Evolutionary conservation across 2,797 vertebrate genomes (phyloP).

Genomic region (Pseudochirops corinnae): DNA sequence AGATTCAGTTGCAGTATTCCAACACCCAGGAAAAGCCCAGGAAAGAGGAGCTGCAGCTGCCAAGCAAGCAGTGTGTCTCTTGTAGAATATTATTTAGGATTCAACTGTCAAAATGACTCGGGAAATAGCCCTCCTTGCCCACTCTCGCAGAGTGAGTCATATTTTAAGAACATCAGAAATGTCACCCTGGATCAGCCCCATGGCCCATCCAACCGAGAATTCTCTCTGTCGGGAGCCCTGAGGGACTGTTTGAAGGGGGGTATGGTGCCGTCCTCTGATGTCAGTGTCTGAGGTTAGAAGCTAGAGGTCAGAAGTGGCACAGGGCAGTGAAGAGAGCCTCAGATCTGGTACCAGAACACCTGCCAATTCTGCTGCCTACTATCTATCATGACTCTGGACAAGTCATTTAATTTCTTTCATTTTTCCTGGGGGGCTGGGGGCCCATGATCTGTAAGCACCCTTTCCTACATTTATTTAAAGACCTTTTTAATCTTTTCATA

Average conservation of each 20-base stretch:
- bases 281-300: neutral
- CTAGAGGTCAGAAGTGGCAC: neutral
- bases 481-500: neutral
- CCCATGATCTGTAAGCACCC: neutral
- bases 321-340: neutral
- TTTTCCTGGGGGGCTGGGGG: neutral
- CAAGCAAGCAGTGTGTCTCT: neutral
- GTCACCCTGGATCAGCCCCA: neutral
- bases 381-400: neutral
- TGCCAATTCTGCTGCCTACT: neutral
- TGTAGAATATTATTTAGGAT: neutral
- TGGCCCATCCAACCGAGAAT: neutral
- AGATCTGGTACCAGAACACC: neutral
- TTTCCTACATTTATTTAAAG: neutral
- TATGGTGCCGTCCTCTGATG: neutral
- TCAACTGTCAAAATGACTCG: neutral
- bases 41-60: neutral
- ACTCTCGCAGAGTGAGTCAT: no score
- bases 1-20: neutral
- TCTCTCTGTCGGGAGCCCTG: rapidly evolving
- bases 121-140: neutral
- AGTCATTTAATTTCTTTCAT: neutral
- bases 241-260: neutral
- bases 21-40: neutral
- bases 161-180: neutral